Evolutionary conservation across 2,888 invertebrate genomes (phyloP).

Genomic region (Deilephila porcellus): DNA sequence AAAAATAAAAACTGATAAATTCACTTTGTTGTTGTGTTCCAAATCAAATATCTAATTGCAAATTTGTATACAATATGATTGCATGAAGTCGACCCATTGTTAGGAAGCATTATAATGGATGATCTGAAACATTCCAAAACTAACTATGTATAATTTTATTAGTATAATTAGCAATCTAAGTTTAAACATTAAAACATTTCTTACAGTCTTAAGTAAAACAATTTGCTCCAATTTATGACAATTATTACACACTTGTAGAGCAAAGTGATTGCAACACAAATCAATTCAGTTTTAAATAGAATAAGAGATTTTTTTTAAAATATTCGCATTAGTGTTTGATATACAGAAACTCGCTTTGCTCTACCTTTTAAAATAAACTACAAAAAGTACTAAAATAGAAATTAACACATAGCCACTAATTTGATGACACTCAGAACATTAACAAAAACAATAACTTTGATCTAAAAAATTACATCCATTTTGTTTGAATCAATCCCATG

Average conservation of each 20-base stretch:
- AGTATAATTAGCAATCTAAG: too few species aligned
- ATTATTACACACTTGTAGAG: not conserved
- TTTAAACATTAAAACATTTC: too few species aligned
- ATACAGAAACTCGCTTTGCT: slow-evolving; percentile 19
- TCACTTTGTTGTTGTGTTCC: not conserved
- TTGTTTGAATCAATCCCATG: not conserved
- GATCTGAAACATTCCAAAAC: not conserved
- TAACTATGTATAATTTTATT: not conserved
- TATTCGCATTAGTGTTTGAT: not conserved
- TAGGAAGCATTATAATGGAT: not conserved
- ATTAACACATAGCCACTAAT: not conserved
- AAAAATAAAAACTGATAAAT: not conserved
- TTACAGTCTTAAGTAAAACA: too few species aligned
- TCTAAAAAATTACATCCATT: not conserved
- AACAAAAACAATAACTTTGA: not conserved
- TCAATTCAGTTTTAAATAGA: not conserved
- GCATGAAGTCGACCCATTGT: not conserved
- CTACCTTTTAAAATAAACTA: not conserved
- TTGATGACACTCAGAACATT: not conserved
- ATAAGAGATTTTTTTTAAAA: not conserved
- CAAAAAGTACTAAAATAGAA: too few species aligned
- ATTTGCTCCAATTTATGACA: not conserved
- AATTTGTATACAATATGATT: not conserved
- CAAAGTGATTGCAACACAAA: not conserved
- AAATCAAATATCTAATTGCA: slow-evolving; percentile 3